Evolutionary conservation across 2,797 vertebrate species (phyloP).

Genomic region (Martes flavigula): DNA sequence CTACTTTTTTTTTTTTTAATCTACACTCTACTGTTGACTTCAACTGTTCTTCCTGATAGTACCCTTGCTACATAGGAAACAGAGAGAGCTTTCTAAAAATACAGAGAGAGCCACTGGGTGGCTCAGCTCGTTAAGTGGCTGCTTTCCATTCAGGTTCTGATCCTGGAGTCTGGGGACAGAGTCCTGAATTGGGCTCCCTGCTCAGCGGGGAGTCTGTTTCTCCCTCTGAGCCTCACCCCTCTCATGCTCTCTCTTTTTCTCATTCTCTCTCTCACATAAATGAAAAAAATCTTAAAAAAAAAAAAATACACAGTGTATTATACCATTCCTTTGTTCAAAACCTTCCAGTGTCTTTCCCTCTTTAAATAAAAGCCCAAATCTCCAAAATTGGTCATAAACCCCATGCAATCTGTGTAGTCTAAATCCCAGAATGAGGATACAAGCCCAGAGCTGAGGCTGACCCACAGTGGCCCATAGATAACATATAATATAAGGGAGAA

Average conservation of each 20-base stretch:
- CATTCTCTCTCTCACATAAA: too few species aligned
- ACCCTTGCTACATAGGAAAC: not conserved
- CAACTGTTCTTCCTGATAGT: not conserved
- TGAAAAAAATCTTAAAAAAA: too few species aligned
- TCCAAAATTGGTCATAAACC: not conserved
- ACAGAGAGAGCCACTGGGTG: not conserved
- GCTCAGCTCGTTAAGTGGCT: too few species aligned
- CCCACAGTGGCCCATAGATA: not conserved
- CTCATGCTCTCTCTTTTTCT: too few species aligned
- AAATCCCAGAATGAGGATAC: not conserved
- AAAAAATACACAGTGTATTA: too few species aligned
- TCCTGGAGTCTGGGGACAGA: too few species aligned
- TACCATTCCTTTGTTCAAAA: not conserved
- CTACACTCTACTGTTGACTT: not conserved
- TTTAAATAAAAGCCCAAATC: not conserved
- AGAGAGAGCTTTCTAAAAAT: not conserved
- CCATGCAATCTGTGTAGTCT: not conserved
- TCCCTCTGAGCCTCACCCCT: too few species aligned
- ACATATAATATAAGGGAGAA: not conserved
- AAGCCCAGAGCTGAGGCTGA: not conserved
- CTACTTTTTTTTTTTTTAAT: not conserved
- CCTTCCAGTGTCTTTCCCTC: not conserved
- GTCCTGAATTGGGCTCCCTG: too few species aligned
- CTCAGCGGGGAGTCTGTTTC: too few species aligned
- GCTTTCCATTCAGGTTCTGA: too few species aligned